Base-by-base conservation (phyloP, 2,113 vertebrate genomes). In the Nothocercus julius region DNA sequence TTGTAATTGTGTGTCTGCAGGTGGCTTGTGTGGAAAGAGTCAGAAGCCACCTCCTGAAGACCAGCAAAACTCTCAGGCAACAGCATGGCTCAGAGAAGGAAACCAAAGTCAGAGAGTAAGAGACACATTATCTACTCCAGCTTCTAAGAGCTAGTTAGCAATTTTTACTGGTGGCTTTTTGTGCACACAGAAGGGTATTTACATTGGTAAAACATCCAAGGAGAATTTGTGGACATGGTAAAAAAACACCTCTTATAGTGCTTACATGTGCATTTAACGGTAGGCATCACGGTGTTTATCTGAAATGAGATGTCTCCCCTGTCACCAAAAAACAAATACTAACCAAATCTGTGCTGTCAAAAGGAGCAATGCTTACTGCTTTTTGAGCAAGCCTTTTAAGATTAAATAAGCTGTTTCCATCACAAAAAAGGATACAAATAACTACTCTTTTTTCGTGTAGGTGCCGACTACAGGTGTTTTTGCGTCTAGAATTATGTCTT, bases 81-180 rank as follows among this genome's bases (percentile, higher is more conserved):
- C 97, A 98, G 22, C 97, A 98, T n/a, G 91, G 97, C 44, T 87
- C 90, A 42, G 97, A 98, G 86, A 97, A 96, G 87, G 98, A 98
- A n/a, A 74, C 91, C 74, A 99, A 98, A 99, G 97, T 99, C 95
- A 98, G 98, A 98, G 99, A 99, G 99, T 99, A 97, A 91, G 99
- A 88, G 64, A 58, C 21, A 6, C 24, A 58, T 8, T 75, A 21
- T 91, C 95, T 90, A 62, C 77, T 93, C 78, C 69, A 87, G 5
- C 32, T 66, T 86, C 63, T 82, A 51, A 69, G 36, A 42, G 49
- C 82, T 79, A 36, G 47, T 84, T 92, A 68, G 80, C 73, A 59
- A 2, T 81, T 88, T 82, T 68, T 69, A 76, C 34, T 58, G 67
- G 63, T 82, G 63, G 32, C 21, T 79, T 84, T 94, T 58, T 92